Evolutionary conservation across 2,888 invertebrate species (phyloP).

Genomic region (Apodemia hepburni): DNA sequence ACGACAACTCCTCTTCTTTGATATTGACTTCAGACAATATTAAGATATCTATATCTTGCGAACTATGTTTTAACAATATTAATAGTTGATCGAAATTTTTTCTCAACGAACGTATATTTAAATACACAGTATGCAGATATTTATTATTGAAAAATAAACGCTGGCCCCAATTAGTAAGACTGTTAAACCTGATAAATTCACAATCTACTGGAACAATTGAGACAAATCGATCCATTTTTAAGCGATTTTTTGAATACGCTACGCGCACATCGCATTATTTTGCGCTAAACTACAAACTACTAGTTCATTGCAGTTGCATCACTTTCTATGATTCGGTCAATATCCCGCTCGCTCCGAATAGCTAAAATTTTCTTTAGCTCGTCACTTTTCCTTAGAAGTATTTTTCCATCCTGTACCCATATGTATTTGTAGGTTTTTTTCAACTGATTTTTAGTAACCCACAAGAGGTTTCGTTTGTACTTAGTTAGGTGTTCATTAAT

Average conservation of each 20-base stretch:
- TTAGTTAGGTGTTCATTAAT: slow-evolving; percentile 2
- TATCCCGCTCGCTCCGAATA: not conserved
- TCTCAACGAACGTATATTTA: not conserved
- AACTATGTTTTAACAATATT: not conserved
- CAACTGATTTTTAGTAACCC: not conserved
- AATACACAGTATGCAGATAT: not conserved
- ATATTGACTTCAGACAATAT: not conserved
- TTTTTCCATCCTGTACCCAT: not conserved
- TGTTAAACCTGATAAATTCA: too few relatives aligned
- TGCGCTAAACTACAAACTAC: not conserved
- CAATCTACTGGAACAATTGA: too few relatives aligned
- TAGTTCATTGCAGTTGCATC: not conserved
- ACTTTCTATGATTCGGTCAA: not conserved
- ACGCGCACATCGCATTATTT: not conserved
- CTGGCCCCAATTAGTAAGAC: too few relatives aligned
- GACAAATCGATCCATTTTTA: too few relatives aligned
- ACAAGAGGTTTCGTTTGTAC: not conserved
- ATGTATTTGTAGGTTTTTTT: not conserved
- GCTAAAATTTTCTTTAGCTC: not conserved
- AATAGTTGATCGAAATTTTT: slow-evolving; percentile 2
- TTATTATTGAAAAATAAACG: too few relatives aligned
- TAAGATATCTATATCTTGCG: not conserved
- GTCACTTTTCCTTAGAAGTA: not conserved
- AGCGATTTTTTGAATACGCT: not conserved
- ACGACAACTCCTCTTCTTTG: not conserved